Conservation (phyloP, 2,888 invertebrate species). For the Zelleria hepariella region DNA sequence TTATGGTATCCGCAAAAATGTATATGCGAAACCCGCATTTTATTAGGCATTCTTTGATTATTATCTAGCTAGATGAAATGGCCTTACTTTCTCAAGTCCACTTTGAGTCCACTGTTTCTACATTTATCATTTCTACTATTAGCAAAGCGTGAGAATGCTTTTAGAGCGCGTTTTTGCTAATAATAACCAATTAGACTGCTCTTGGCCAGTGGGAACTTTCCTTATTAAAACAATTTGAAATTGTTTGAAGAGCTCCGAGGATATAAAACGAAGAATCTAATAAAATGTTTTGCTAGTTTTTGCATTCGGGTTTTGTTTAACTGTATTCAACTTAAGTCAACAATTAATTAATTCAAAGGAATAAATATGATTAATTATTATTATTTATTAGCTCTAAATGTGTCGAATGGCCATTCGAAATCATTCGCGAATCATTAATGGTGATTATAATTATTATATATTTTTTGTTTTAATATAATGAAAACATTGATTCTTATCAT, state of each 20-base stretch:
- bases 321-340: too few relatives aligned
- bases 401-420: too few relatives aligned
- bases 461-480: too few relatives aligned
- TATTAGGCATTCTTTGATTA: slow-evolving; percentile 3
- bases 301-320: too few relatives aligned
- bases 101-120: slow-evolving; percentile 8
- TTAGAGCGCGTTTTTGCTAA: slow-evolving; percentile 42
- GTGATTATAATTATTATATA: too few relatives aligned
- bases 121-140: slow-evolving; percentile 22
- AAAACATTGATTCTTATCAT: too few relatives aligned
- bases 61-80: slow-evolving; percentile 3
- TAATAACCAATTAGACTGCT: slow-evolving; percentile 57
- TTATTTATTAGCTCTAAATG: too few relatives aligned
- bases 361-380: too few relatives aligned
- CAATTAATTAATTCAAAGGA: too few relatives aligned
- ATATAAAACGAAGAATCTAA: not conserved
- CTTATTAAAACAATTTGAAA: slow-evolving; percentile 39
- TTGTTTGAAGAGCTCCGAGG: slow-evolving; percentile 1
- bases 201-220: slow-evolving; percentile 57
- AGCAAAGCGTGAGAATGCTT: slow-evolving; percentile 51
- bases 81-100: slow-evolving; percentile 5
- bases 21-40: slow-evolving; percentile 1
- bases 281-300: not conserved
- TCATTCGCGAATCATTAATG: too few relatives aligned
- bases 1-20: not conserved